Base-by-base conservation (phyloP, 1,140 invertebrate genomes). In the Pogonomyrmex californicus region DNA sequence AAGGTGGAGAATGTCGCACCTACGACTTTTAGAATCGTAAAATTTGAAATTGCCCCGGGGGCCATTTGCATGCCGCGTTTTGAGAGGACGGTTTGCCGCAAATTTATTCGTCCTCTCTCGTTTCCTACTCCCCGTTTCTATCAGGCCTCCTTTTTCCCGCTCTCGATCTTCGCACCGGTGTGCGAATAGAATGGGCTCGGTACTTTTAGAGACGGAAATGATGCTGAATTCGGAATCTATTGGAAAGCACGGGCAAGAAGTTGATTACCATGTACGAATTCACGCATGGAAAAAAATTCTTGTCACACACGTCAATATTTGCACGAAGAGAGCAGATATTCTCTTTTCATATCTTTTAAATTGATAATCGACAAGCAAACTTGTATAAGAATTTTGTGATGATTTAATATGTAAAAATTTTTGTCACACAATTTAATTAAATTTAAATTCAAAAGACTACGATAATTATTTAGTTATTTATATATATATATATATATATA, bases 31-130 rank as follows among this genome's bases (percentile, higher is more conserved):
- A 90, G 88, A 92, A 91, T 91, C 91, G 89, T 91, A 92, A 93
- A 92, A 93, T 94, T 93, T 91, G 83, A 91, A 93, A 94, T 93
- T 92, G 87, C 90, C 90, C 77, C 87, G 75, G 70, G 85, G 91
- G 85, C 78, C 86, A 94, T 94, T 93, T 94, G 91, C 93, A 93
- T 94, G 91, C 87, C 89, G 85, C 83, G 90, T 91, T 91, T 93
- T 91, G 68, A 81, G 85, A 77, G 82, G 85, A 85, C 83, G 62
- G 73, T 91, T 91, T 90, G 81, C 87, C 85, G 79, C 44, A 92
- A 93, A 92, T 94, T 91, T 92, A 92, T 92, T 92, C 92, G 77
- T 71, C 23, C 49, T 38, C 38, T 66, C 68, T 56, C 66, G 78
- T 65, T 83, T 75, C 49, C 58, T 14, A 12, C 30, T 60, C 65